These are phyloP conservation scores for Pristionchus exspectatus DNA, from an alignment of 2,888 invertebrate species.

Conservation along the genomic window DNA sequence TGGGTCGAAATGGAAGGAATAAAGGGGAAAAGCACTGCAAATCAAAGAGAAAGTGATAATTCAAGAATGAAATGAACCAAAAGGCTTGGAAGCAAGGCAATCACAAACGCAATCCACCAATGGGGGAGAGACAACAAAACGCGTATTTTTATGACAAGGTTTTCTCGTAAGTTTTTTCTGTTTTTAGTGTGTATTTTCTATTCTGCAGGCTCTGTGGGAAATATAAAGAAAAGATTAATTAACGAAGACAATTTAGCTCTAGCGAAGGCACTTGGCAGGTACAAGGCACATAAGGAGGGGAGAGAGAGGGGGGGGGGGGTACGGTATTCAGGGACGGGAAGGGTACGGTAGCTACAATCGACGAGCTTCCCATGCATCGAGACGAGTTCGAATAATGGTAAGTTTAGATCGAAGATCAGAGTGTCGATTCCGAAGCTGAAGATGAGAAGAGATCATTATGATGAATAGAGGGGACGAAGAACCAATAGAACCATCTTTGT, in stretches of 20 bases:
- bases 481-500: not conserved
- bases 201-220: not conserved
- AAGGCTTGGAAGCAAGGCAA: not conserved
- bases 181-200: constrained; percentile 29
- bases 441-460: not conserved
- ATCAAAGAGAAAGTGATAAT: not conserved
- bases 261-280: constrained; percentile 15
- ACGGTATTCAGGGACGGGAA: not conserved
- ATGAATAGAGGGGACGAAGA: not conserved
- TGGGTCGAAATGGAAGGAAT: not conserved
- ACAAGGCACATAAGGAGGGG: not conserved
- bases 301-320: not conserved
- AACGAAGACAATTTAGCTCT: constrained; percentile 33
- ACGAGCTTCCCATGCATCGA: constrained; percentile 32
- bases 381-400: constrained; percentile 8
- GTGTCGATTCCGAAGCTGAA: constrained; percentile 37
- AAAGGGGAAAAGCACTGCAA: not conserved
- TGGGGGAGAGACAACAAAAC: not conserved
- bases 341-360: constrained; percentile 7
- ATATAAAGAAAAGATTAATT: constrained; percentile 15
- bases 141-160: constrained; percentile 45
- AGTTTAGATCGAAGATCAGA: constrained; percentile 26
- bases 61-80: not conserved
- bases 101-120: constrained; percentile 21
- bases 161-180: constrained; percentile 36